phyloP scores from a whole-genome alignment of 1,140 invertebrate genomes.

The Hestina assimilis region DNA sequence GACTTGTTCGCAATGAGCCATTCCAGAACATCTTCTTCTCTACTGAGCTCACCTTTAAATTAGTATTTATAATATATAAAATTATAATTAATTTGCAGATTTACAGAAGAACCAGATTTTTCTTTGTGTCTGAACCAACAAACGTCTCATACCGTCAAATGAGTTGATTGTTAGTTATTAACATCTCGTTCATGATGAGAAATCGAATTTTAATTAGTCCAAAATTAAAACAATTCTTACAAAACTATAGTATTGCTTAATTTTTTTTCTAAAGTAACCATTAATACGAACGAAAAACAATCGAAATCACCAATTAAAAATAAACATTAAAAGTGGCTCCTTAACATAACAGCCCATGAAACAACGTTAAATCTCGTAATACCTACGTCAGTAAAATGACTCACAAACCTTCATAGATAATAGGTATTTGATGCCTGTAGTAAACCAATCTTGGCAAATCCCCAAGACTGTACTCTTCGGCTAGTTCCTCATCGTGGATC shows the following conservation, averaged over 20 bases:
- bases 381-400: slow-evolving; percentile 48
- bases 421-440: slow-evolving; percentile 95
- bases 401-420: slow-evolving; percentile 93
- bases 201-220: too few species aligned
- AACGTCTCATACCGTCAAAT: too few species aligned
- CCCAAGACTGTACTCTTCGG: slow-evolving; percentile 95
- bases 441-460: slow-evolving; percentile 93
- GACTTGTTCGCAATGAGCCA: slow-evolving; percentile 96
- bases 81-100: too few species aligned
- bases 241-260: too few species aligned
- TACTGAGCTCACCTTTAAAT: slow-evolving; percentile 89
- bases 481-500: slow-evolving; percentile 93
- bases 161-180: too few species aligned
- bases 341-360: background rate
- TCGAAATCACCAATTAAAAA: background rate
- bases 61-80: too few species aligned
- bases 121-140: too few species aligned
- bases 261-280: too few species aligned
- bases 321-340: background rate
- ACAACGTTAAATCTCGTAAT: slow-evolving; percentile 34
- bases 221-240: too few species aligned
- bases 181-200: too few species aligned
- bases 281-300: background rate
- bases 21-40: slow-evolving; percentile 94
- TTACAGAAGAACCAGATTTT: too few species aligned